A percentile compares a stretch with the other conserved stretches of the same genome.
Conservation (phyloP, 2,888 invertebrate genomes). For the Leucoptera coffeella region DNA sequence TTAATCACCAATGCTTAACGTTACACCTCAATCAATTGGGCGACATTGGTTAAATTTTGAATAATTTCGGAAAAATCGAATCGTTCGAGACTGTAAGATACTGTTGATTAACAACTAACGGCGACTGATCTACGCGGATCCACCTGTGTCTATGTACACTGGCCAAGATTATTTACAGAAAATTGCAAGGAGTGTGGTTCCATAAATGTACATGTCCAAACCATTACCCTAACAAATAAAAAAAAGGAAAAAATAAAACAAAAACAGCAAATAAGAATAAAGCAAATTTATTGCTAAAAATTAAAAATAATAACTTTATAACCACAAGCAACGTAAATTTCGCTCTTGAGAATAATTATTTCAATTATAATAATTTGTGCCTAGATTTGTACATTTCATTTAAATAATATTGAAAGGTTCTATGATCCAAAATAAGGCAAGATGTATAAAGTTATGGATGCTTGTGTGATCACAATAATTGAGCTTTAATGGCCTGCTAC, state of each 20-base stretch:
- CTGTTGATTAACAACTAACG: too few species aligned
- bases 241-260: constrained; percentile 22
- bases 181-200: constrained; percentile 53
- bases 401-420: background rate
- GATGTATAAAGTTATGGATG: background rate
- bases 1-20: too few species aligned
- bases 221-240: constrained; percentile 8
- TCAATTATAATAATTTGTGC: constrained; percentile 14
- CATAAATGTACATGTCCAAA: constrained; percentile 26
- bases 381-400: constrained; percentile 35
- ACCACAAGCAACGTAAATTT: constrained; percentile 39
- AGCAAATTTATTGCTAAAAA: constrained; percentile 52
- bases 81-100: too few species aligned
- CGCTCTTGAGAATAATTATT: constrained; percentile 26
- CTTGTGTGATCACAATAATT: constrained; percentile 17
- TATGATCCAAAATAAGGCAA: background rate
- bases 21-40: too few species aligned
- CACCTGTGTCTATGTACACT: constrained; percentile 3
- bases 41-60: too few species aligned
- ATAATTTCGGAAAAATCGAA: too few species aligned
- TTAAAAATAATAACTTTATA: constrained; percentile 44
- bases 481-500: constrained; percentile 23
- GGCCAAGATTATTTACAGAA: constrained; percentile 22
- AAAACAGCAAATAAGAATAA: constrained; percentile 37
- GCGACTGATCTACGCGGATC: too few species aligned